Percentiles rank a stretch among this genome's conserved stretches.
phyloP scores from a whole-genome alignment of 2,113 vertebrate genomes.

The Entomyzon cyanotis region DNA sequence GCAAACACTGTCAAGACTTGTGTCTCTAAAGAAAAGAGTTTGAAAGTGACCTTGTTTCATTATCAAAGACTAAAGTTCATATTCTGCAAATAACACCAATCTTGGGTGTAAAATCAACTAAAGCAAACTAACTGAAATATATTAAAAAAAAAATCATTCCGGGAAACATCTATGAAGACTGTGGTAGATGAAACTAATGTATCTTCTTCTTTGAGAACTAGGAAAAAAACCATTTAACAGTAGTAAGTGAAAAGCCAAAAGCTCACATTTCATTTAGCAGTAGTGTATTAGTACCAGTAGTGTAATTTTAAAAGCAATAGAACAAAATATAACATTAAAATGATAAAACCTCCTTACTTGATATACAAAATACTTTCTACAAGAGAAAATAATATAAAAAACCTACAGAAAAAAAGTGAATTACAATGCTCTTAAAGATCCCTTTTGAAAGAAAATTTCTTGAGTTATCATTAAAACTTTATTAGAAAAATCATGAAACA shows the following conservation, averaged over 20 bases:
- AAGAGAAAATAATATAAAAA: neutral
- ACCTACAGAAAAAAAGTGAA: neutral
- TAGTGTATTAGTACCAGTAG: neutral
- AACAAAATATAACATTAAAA: neutral
- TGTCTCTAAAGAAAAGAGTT: neutral
- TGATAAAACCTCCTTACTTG: neutral
- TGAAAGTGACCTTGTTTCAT: neutral
- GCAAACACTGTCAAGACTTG: neutral
- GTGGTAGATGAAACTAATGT: rapidly evolving
- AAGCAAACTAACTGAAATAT: neutral
- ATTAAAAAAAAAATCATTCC: no score
- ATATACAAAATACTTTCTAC: neutral
- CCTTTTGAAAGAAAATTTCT: neutral
- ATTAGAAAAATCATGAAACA: neutral
- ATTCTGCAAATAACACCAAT: neutral
- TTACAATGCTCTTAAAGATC: neutral
- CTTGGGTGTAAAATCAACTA: neutral
- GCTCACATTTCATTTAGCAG: neutral
- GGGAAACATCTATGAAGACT: neutral
- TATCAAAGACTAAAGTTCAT: neutral
- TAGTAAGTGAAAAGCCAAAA: neutral
- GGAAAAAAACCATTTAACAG: rapidly evolving
- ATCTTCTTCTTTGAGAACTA: neutral
- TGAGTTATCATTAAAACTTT: neutral
- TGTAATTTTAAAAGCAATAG: neutral